Percentiles rank a stretch among this genome's conserved stretches.
Evolutionary conservation across 2,888 invertebrate species (phyloP).

Genomic region (Conus canariensis): DNA sequence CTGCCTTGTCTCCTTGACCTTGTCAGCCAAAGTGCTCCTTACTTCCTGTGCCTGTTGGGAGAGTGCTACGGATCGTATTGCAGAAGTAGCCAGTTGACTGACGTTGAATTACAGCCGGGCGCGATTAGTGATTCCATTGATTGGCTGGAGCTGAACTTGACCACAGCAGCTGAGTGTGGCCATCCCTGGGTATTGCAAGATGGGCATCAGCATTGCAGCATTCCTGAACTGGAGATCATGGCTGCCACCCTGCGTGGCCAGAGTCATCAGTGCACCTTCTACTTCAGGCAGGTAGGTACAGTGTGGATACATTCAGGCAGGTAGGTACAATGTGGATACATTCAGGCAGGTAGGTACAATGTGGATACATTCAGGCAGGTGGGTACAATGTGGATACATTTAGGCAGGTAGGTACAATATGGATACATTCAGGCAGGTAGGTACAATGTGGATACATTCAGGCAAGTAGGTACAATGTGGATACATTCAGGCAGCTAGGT

Average conservation of each 20-base stretch:
- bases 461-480: no score
- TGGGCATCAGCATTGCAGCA: constrained; percentile 57
- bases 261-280: constrained; percentile 71
- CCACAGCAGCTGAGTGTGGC: constrained; percentile 71
- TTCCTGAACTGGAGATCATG: constrained; percentile 75
- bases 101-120: not conserved
- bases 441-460: not conserved
- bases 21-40: constrained; percentile 70
- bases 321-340: no score
- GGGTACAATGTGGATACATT: no score
- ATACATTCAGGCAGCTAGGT: no score
- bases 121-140: not conserved
- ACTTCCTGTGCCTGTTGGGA: constrained; percentile 74
- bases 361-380: no score
- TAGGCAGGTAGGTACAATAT: no score
- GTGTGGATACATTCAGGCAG: no score
- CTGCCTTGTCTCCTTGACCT: constrained; percentile 68
- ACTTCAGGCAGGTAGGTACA: constrained; percentile 67
- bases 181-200: constrained; percentile 74
- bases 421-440: constrained; percentile 62
- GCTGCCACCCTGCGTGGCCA: constrained; percentile 70
- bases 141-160: constrained; percentile 68
- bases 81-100: not conserved
- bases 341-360: no score
- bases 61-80: constrained; percentile 73